These are phyloP conservation scores for Dicentrarchus labrax DNA, from an alignment of 2,113 vertebrate species.

Conservation along the genomic window DNA sequence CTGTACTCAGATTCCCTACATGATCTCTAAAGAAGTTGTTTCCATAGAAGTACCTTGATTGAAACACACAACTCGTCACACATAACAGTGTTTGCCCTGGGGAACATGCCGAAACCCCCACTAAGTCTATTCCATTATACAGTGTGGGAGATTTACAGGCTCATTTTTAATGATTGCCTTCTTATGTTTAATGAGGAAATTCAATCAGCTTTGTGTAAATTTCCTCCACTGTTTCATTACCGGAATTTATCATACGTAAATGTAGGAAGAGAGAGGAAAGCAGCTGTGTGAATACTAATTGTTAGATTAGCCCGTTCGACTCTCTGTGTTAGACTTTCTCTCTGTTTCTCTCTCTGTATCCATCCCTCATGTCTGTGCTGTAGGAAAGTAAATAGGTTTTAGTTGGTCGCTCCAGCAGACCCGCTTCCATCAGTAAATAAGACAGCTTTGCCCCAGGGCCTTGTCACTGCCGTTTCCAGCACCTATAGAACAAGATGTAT, in stretches of 20 bases:
- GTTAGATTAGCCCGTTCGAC: conserved; percentile 50
- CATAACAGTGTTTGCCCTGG: not conserved
- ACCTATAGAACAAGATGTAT: conserved; percentile 56
- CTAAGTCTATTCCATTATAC: conserved; percentile 7
- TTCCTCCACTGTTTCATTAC: conserved; percentile 67
- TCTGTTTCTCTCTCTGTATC: not conserved
- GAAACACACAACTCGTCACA: conserved; percentile 1
- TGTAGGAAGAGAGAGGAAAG: conserved; percentile 12
- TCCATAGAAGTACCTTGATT: not conserved
- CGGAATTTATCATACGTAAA: conserved; percentile 45
- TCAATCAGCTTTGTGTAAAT: conserved; percentile 73
- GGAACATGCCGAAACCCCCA: conserved; percentile 1
- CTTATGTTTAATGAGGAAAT: conserved; percentile 65
- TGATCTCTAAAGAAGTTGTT: not conserved
- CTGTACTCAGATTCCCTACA: no score
- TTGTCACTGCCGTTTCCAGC: conserved; percentile 53
- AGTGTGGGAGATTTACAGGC: conserved; percentile 34
- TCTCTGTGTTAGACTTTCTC: conserved; percentile 13
- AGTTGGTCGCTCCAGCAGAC: conserved; percentile 51
- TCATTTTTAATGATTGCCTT: conserved; percentile 57
- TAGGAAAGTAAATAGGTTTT: conserved; percentile 61
- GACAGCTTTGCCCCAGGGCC: conserved; percentile 46
- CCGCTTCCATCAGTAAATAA: conserved; percentile 65
- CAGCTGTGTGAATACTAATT: conserved; percentile 65
- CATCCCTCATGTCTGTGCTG: conserved; percentile 27